A percentile compares a stretch with the other conserved stretches of the same genome.
Evolutionary conservation across 2,888 invertebrate species (phyloP).

Genomic region (Agonum fuliginosum): DNA sequence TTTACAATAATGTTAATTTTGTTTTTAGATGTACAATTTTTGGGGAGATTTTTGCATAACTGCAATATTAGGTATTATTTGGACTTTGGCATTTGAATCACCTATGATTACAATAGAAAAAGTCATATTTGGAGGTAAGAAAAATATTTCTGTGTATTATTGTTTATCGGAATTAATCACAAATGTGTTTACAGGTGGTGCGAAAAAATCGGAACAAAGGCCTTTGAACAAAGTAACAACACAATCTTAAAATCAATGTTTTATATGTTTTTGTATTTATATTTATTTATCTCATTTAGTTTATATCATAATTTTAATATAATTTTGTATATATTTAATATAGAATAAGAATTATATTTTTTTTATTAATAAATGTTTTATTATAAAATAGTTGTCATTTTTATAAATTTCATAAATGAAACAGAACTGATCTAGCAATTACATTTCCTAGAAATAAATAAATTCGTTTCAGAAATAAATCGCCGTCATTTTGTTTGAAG

Average conservation of each 20-base stretch:
- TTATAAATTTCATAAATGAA: too few relatives aligned
- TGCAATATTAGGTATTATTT: constrained; percentile 68
- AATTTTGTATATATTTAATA: neutral
- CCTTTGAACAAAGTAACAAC: neutral
- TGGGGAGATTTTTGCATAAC: constrained; percentile 61
- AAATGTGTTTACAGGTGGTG: neutral
- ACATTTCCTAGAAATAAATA: too few relatives aligned
- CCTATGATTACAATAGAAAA: constrained; percentile 72
- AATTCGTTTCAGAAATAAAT: too few relatives aligned
- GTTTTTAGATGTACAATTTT: constrained; percentile 44
- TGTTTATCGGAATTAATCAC: neutral
- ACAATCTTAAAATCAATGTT: neutral
- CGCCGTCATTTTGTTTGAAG: too few relatives aligned
- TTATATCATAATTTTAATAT: constrained; percentile 12
- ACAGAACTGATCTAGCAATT: too few relatives aligned
- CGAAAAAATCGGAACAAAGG: neutral
- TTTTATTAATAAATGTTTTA: too few relatives aligned
- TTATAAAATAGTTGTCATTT: too few relatives aligned
- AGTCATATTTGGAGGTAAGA: constrained; percentile 48
- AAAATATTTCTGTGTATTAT: neutral
- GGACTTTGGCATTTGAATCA: constrained; percentile 71
- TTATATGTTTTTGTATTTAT: neutral
- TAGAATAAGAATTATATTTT: neutral
- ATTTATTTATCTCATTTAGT: constrained; percentile 19
- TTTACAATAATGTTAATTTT: neutral